These are phyloP conservation scores for Centrocercus urophasianus DNA, from an alignment of 2,113 vertebrate genomes.

Conservation along the genomic window DNA sequence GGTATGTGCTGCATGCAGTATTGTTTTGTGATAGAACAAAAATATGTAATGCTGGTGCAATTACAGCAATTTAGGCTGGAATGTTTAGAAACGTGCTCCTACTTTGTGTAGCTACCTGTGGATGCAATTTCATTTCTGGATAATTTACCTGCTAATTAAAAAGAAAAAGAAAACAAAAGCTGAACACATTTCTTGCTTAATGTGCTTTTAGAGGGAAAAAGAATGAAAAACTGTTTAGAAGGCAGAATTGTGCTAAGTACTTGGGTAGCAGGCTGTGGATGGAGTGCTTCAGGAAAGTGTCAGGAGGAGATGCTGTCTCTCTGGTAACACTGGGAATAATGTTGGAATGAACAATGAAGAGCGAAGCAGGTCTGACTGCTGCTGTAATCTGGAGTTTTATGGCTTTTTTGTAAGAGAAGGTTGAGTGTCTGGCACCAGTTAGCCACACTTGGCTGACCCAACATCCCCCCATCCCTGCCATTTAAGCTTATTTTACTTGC, in stretches of 20 bases:
- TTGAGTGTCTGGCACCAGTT: not conserved
- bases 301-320: not conserved
- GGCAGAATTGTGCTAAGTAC: too few relatives aligned
- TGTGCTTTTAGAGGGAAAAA: not conserved
- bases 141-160: not conserved
- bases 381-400: not conserved
- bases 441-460: not conserved
- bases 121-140: not conserved
- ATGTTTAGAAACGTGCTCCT: accelerated
- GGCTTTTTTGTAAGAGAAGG: not conserved
- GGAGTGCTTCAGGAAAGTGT: not conserved
- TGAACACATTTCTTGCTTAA: not conserved
- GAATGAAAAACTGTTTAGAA: not conserved
- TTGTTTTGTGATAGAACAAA: not conserved
- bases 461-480: too few relatives aligned
- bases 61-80: not conserved
- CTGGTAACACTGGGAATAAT: accelerated
- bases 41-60: not conserved
- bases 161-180: not conserved
- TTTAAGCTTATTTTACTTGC: not conserved
- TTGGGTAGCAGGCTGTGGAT: not conserved
- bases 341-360: not conserved
- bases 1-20: accelerated
- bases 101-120: not conserved
- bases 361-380: not conserved